phyloP scores from a whole-genome alignment of 1,140 invertebrate species.

The Habropoda laboriosa region DNA sequence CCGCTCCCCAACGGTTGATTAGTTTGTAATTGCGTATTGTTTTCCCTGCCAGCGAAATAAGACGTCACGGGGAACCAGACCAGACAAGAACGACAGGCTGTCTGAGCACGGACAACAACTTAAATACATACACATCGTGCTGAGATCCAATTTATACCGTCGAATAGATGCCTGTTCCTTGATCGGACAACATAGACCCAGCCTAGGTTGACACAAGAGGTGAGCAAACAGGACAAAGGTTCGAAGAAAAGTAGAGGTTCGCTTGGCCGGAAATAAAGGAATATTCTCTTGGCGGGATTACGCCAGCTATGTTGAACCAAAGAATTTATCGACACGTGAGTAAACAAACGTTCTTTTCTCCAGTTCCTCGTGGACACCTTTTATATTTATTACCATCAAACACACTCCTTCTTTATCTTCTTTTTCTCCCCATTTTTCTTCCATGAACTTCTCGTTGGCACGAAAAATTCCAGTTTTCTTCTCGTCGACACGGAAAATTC shows the following conservation, averaged over 20 bases:
- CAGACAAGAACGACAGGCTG: background rate
- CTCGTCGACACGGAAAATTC: too few species aligned
- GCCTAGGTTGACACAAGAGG: too few species aligned
- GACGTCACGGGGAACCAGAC: constrained; percentile 27
- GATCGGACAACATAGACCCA: background rate
- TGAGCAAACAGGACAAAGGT: constrained; percentile 9
- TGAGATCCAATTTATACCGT: constrained; percentile 1
- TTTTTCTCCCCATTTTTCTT: background rate
- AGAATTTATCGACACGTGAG: constrained; percentile 2
- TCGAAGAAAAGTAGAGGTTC: constrained; percentile 8
- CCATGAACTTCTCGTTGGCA: background rate
- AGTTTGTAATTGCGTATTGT: constrained; percentile 76
- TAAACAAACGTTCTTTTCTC: background rate
- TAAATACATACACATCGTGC: background rate
- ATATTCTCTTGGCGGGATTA: background rate
- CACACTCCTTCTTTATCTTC: background rate
- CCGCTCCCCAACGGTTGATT: constrained; percentile 66
- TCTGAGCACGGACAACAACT: background rate
- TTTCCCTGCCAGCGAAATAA: constrained; percentile 46
- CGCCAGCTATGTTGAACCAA: background rate
- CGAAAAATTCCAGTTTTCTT: too few species aligned
- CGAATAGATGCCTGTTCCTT: background rate
- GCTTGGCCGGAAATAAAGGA: background rate
- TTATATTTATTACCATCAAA: background rate
- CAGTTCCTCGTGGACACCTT: background rate